Conservation (phyloP, 2,797 vertebrate genomes). For the Dryobates pubescens region DNA sequence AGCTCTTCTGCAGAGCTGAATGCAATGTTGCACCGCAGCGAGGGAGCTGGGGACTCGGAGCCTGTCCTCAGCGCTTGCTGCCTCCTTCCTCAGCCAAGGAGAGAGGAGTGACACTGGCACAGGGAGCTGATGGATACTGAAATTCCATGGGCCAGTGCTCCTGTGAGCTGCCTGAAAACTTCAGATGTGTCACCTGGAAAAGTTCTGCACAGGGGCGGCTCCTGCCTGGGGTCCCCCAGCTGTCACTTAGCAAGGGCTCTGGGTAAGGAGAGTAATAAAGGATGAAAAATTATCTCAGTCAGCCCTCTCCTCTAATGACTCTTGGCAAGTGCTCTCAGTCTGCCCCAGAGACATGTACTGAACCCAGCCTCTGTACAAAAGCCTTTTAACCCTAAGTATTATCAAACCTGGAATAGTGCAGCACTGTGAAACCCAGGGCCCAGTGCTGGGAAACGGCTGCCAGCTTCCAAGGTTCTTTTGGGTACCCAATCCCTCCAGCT, state of each 20-base stretch:
- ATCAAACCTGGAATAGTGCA: background rate
- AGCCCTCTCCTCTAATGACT: background rate
- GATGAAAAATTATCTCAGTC: background rate
- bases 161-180: background rate
- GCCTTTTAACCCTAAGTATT: background rate
- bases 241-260: background rate
- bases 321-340: background rate
- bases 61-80: background rate
- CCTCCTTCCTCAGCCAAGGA: slow-evolving; percentile 1
- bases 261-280: background rate
- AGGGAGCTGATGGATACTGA: background rate
- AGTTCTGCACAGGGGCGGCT: background rate
- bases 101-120: background rate
- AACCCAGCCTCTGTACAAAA: background rate
- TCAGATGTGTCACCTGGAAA: background rate
- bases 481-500: background rate
- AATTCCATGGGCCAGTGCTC: background rate
- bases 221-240: background rate
- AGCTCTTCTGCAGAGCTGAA: background rate
- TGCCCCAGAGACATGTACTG: background rate
- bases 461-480: background rate
- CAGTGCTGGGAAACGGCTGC: background rate
- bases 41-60: slow-evolving; percentile 12
- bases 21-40: background rate
- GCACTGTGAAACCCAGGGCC: background rate